Conservation (phyloP, 2,888 invertebrate genomes). For the Nowickia ferox region DNA sequence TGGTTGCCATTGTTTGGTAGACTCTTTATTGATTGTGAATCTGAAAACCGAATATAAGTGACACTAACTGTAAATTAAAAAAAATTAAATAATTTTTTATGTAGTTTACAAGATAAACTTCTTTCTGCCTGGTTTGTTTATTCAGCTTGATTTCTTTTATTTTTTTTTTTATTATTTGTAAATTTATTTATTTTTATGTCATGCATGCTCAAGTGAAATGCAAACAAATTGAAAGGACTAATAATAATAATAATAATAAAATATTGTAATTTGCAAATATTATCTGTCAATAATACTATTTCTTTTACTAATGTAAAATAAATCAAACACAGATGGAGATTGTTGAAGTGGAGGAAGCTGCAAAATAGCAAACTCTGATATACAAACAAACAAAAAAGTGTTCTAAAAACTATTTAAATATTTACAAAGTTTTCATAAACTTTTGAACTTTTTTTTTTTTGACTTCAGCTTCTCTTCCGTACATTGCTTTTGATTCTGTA, state of each 20-base stretch:
- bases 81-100: no score
- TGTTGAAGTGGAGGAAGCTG: not conserved
- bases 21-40: no score
- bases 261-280: constrained; percentile 40
- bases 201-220: not conserved
- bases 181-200: not conserved
- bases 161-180: not conserved
- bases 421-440: constrained; percentile 49
- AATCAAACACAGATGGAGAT: not conserved
- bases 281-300: not conserved
- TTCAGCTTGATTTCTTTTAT: no score
- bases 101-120: no score
- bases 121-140: no score
- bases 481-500: not conserved
- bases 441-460: constrained; percentile 2
- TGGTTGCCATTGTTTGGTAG: no score
- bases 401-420: constrained; percentile 39
- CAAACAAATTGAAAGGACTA: constrained; percentile 26
- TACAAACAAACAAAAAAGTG: not conserved
- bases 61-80: no score
- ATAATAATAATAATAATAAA: no score
- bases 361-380: not conserved
- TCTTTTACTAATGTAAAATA: not conserved
- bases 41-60: no score
- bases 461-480: not conserved